Percentiles rank a stretch among this genome's conserved stretches.
Evolutionary conservation across 2,888 invertebrate genomes (phyloP).

Genomic region (Drosophila buzzatii): DNA sequence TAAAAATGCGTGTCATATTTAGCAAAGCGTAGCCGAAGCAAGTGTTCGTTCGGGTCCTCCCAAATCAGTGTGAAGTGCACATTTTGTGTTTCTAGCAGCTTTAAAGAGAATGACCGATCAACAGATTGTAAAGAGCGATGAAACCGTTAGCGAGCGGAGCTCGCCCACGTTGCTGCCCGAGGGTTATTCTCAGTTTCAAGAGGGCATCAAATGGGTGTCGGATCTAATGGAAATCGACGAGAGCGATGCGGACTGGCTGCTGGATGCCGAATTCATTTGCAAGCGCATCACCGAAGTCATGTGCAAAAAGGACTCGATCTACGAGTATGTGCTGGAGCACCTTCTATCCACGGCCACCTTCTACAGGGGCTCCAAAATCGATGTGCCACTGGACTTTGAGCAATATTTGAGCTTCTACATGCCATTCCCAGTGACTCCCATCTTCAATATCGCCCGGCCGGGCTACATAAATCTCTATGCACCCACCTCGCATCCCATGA

Average conservation of each 20-base stretch:
- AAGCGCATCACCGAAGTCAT: slow-evolving; percentile 48
- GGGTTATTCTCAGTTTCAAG: slow-evolving; percentile 46
- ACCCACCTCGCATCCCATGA: slow-evolving; percentile 51
- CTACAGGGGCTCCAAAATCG: slow-evolving; percentile 62
- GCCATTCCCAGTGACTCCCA: slow-evolving; percentile 60
- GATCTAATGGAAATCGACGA: slow-evolving; percentile 57
- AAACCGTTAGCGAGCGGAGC: background rate
- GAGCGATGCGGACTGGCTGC: slow-evolving; percentile 45
- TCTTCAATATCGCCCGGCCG: slow-evolving; percentile 60
- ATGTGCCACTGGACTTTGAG: slow-evolving; percentile 55
- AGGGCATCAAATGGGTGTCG: slow-evolving; percentile 60
- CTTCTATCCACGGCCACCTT: slow-evolving; percentile 58
- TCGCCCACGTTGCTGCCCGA: slow-evolving; percentile 31
- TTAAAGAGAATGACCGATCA: slow-evolving; percentile 28
- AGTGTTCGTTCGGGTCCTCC: slow-evolving; percentile 1
- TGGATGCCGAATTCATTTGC: slow-evolving; percentile 51
- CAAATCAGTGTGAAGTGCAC: slow-evolving; percentile 33
- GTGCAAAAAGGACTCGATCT: slow-evolving; percentile 58
- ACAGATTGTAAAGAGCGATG: slow-evolving; percentile 27
- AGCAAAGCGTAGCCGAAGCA: background rate
- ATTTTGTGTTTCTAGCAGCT: background rate
- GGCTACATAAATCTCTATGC: slow-evolving; percentile 52
- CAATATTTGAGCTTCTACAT: slow-evolving; percentile 57
- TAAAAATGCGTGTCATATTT: slow-evolving; percentile 19
- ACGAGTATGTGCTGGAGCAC: slow-evolving; percentile 46